Percentiles rank a stretch among this genome's conserved stretches.
These are phyloP conservation scores for Semotilus atromaculatus DNA, from an alignment of 2,797 vertebrate species.

Conservation along the genomic window DNA sequence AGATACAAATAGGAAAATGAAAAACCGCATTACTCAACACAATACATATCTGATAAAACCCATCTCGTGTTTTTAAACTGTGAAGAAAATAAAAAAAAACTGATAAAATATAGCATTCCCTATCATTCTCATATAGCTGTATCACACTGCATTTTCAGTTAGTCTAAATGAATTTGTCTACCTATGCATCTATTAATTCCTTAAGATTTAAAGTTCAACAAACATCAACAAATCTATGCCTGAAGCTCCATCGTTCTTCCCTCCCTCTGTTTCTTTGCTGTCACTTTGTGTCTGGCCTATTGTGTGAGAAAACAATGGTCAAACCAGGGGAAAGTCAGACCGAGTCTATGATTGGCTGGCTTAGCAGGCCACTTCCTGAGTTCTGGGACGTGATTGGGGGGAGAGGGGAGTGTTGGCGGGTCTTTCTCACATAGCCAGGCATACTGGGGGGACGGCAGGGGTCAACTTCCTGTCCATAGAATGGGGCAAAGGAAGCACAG, in stretches of 20 bases:
- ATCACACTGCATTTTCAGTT: neutral
- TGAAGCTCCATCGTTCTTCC: conserved; percentile 54
- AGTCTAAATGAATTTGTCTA: neutral
- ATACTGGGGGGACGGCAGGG: conserved; percentile 63
- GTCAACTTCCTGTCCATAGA: conserved; percentile 86
- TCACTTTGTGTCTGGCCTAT: conserved; percentile 80
- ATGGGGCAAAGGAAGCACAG: conserved; percentile 87
- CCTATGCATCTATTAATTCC: neutral
- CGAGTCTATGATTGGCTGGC: conserved; percentile 75
- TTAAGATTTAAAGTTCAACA: conserved; percentile 1
- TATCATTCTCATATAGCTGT: neutral
- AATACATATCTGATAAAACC: neutral
- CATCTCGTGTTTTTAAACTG: neutral
- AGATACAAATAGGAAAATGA: neutral
- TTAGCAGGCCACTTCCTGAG: conserved; percentile 78
- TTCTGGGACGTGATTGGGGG: conserved; percentile 81
- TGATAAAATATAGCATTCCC: no score
- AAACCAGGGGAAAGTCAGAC: conserved; percentile 79
- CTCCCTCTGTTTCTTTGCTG: conserved; percentile 52
- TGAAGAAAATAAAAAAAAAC: neutral
- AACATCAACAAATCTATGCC: conserved; percentile 10
- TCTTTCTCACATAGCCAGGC: conserved; percentile 69
- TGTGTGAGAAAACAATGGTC: conserved; percentile 84
- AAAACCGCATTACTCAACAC: neutral
- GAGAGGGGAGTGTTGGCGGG: conserved; percentile 68